Evolutionary conservation across 2,797 vertebrate species (phyloP).

Genomic region (Otolemur crassicaudatus): DNA sequence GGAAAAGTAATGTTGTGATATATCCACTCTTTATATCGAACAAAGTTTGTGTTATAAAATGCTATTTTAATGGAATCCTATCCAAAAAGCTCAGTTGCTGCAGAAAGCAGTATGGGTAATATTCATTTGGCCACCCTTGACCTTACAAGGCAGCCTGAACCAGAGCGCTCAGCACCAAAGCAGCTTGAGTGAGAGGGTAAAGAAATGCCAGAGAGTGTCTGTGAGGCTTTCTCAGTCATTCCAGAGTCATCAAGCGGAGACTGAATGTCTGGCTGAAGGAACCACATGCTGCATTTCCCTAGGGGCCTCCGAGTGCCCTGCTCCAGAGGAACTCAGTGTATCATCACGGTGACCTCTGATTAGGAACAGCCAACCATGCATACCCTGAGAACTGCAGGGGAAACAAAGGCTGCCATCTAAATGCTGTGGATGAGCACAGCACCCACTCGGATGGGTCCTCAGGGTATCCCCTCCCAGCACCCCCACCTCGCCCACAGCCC

Average conservation of each 20-base stretch:
- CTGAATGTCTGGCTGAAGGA: neutral
- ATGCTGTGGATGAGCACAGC: too few species aligned
- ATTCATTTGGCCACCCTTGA: neutral
- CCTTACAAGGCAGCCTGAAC: neutral
- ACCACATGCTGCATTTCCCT: neutral
- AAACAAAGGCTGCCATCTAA: neutral
- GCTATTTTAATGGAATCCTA: neutral
- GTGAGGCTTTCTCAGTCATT: neutral
- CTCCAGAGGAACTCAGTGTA: neutral
- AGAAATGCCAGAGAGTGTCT: neutral
- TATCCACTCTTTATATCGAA: neutral
- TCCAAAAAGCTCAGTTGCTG: neutral
- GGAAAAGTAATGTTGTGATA: neutral
- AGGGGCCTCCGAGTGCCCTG: neutral
- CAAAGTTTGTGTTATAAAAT: neutral
- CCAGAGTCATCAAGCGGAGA: neutral
- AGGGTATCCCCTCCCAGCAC: neutral
- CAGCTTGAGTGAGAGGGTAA: neutral
- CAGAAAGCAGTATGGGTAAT: neutral
- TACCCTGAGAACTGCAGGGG: conserved; percentile 18
- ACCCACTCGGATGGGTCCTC: neutral
- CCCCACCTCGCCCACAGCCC: neutral
- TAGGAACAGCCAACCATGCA: conserved; percentile 30
- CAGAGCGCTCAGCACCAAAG: neutral
- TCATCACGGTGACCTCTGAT: neutral